Percentiles rank a stretch among this genome's conserved stretches.
Evolutionary conservation across 1,140 invertebrate genomes (phyloP).

Genomic region (Aphaenogaster floridana): DNA sequence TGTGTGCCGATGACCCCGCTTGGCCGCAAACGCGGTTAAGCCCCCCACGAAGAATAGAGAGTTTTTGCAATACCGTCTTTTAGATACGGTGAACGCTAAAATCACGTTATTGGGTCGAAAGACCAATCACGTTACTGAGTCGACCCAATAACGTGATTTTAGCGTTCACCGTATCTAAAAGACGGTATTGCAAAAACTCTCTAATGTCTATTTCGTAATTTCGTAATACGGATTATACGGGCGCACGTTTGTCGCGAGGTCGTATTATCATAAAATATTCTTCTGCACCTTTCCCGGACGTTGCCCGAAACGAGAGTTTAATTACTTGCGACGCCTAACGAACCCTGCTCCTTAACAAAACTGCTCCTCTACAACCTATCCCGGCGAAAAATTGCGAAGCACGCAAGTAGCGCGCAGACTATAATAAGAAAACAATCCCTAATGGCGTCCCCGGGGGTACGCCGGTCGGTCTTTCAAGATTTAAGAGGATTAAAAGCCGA

Average conservation of each 20-base stretch:
- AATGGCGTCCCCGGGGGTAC: constrained; percentile 19
- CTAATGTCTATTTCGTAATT: background rate
- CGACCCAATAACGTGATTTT: too few species aligned
- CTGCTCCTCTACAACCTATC: background rate
- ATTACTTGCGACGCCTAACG: constrained; percentile 34
- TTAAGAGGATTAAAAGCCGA: constrained; percentile 46
- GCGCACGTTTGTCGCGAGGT: background rate
- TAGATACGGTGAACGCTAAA: too few species aligned
- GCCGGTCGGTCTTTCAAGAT: constrained; percentile 41
- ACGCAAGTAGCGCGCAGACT: background rate
- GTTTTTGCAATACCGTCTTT: too few species aligned
- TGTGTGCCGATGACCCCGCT: background rate
- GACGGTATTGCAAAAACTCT: too few species aligned
- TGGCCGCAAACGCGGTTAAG: background rate
- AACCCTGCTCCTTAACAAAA: constrained; percentile 38
- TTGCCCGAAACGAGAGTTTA: constrained; percentile 14
- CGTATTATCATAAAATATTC: background rate
- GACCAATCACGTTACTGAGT: too few species aligned
- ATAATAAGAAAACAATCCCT: constrained; percentile 52
- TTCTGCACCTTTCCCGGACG: background rate
- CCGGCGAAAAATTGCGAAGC: constrained; percentile 41
- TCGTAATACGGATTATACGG: background rate
- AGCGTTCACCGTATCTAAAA: too few species aligned
- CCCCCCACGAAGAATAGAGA: background rate
- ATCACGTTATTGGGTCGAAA: too few species aligned